Conservation (phyloP, 2,797 vertebrate genomes). For the Halcyon badia region DNA sequence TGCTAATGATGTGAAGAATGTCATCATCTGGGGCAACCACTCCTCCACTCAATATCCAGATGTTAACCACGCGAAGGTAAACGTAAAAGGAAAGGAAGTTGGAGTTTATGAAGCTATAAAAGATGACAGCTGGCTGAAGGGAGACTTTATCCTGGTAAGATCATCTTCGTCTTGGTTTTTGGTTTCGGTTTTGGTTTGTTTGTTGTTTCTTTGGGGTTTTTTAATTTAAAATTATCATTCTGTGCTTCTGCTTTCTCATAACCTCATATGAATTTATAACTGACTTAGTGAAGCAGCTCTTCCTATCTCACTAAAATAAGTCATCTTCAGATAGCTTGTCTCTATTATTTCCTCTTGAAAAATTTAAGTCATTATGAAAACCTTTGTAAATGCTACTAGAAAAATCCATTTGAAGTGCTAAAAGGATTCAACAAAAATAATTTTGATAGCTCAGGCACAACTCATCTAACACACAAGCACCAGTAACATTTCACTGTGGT, state of each 20-base stretch:
- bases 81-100: slow-evolving; percentile 86
- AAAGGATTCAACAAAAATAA: not conserved
- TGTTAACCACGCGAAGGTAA: slow-evolving; percentile 91
- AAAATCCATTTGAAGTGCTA: not conserved
- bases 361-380: not conserved
- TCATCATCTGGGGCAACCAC: slow-evolving; percentile 98
- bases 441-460: not conserved
- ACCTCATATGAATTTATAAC: not conserved
- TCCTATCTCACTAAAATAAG: not conserved
- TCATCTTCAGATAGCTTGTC: not conserved
- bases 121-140: slow-evolving; percentile 94
- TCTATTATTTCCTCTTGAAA: not conserved
- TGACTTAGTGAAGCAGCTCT: not conserved
- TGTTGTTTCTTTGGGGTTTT: no score
- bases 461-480: not conserved
- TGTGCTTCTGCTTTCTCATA: not conserved
- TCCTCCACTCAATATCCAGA: slow-evolving; percentile 97
- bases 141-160: slow-evolving; percentile 92
- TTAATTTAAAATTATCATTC: not conserved
- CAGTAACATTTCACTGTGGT: rapidly evolving
- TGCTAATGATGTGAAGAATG: slow-evolving; percentile 90
- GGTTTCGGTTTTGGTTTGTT: not conserved
- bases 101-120: slow-evolving; percentile 91
- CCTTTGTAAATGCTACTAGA: not conserved
- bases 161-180: not conserved